A percentile compares a stretch with the other conserved stretches of the same genome.
Evolutionary conservation across 2,113 vertebrate species (phyloP).

Genomic region (Hyperoodon ampullatus): DNA sequence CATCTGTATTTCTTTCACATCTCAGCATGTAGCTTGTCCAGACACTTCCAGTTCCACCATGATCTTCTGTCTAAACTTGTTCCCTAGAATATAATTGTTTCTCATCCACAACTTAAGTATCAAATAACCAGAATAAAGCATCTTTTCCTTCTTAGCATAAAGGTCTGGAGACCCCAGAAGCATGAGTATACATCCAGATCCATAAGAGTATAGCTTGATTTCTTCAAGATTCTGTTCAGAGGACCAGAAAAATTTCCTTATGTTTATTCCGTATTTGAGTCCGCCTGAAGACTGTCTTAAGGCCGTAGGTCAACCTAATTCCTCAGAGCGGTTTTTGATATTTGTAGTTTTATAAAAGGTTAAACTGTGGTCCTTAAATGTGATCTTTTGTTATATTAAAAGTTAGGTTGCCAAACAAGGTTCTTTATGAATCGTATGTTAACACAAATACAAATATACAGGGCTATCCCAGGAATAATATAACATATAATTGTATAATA

Average conservation of each 20-base stretch:
- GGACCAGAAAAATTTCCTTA: neutral
- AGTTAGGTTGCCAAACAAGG: neutral
- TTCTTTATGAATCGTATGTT: slow-evolving; percentile 6
- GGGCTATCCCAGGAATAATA: neutral
- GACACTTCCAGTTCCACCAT: neutral
- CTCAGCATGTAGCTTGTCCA: neutral
- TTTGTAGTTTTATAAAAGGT: neutral
- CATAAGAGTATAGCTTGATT: neutral
- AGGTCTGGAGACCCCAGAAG: neutral
- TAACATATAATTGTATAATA: neutral
- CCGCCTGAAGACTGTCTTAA: neutral
- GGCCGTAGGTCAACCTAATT: neutral
- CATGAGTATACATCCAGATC: neutral
- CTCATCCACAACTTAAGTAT: neutral
- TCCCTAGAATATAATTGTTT: neutral
- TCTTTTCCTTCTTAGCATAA: neutral
- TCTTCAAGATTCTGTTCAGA: neutral
- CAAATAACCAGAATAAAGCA: neutral
- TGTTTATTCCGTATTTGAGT: neutral
- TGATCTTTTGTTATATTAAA: slow-evolving; percentile 7
- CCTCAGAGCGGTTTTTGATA: neutral
- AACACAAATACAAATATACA: slow-evolving; percentile 32
- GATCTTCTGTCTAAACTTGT: neutral
- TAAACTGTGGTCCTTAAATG: slow-evolving; percentile 16
- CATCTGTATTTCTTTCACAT: neutral